A percentile compares a stretch with the other conserved stretches of the same genome.
phyloP scores from a whole-genome alignment of 1,140 invertebrate species.

The Aphis craccivora region DNA sequence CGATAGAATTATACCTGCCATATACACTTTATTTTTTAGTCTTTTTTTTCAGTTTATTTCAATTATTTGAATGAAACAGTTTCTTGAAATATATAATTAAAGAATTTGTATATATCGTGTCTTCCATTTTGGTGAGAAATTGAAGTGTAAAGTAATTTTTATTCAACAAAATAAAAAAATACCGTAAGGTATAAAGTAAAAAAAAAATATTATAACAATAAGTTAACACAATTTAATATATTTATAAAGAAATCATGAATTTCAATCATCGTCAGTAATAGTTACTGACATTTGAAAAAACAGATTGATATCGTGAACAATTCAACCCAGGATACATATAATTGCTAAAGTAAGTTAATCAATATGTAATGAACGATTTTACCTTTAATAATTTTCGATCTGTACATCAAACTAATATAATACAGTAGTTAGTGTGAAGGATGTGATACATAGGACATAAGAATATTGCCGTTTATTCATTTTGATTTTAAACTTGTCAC shows the following conservation, averaged over 20 bases:
- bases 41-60: not conserved
- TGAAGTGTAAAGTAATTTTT: not conserved
- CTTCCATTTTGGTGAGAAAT: not conserved
- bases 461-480: not conserved
- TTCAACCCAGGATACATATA: not conserved
- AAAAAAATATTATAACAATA: conserved; percentile 1
- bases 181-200: not conserved
- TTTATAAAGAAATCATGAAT: not conserved
- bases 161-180: not conserved
- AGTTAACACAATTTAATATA: not conserved
- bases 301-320: too few species aligned
- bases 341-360: not conserved
- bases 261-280: not conserved
- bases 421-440: not conserved
- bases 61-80: conserved; percentile 13
- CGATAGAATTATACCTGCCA: not conserved
- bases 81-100: not conserved
- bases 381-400: not conserved
- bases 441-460: not conserved
- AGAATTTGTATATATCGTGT: not conserved
- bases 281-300: not conserved
- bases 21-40: not conserved
- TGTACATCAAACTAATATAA: not conserved
- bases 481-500: not conserved
- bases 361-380: not conserved